Conservation (phyloP, 2,888 invertebrate species). For the Sphaerophoria rueppellii region DNA sequence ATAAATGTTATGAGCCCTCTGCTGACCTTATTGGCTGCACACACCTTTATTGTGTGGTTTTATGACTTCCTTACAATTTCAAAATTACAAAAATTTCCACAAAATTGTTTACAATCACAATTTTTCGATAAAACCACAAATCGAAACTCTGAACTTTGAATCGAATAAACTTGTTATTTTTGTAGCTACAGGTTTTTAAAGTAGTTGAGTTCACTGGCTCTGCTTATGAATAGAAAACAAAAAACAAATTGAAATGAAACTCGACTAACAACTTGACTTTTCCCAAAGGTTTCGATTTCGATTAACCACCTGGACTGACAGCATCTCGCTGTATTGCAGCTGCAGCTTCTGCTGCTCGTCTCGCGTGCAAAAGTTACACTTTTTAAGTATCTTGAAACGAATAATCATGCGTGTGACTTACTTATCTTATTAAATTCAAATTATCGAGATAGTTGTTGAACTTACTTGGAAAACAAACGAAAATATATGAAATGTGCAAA, state of each 20-base stretch:
- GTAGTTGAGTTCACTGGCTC: not conserved
- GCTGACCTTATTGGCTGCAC: too few species aligned
- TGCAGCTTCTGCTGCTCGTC: too few species aligned
- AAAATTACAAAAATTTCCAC: too few species aligned
- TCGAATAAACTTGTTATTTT: too few species aligned
- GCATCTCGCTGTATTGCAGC: not conserved
- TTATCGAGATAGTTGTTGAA: constrained; percentile 24
- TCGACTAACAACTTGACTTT: constrained; percentile 31
- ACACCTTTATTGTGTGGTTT: too few species aligned
- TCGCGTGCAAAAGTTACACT: too few species aligned
- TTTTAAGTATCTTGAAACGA: too few species aligned
- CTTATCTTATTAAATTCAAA: not conserved
- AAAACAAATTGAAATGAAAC: not conserved
- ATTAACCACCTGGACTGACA: constrained; percentile 18
- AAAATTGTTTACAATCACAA: too few species aligned
- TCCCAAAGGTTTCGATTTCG: constrained; percentile 1
- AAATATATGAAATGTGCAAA: constrained; percentile 86
- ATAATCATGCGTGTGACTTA: not conserved
- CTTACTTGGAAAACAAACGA: constrained; percentile 84
- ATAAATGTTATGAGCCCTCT: too few species aligned
- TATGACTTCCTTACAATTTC: too few species aligned
- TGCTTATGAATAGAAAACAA: not conserved
- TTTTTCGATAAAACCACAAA: too few species aligned
- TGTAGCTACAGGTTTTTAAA: not conserved
- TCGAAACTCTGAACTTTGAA: too few species aligned